Evolutionary conservation across 2,113 vertebrate species (phyloP).

Genomic region (Brienomyrus brachyistius): DNA sequence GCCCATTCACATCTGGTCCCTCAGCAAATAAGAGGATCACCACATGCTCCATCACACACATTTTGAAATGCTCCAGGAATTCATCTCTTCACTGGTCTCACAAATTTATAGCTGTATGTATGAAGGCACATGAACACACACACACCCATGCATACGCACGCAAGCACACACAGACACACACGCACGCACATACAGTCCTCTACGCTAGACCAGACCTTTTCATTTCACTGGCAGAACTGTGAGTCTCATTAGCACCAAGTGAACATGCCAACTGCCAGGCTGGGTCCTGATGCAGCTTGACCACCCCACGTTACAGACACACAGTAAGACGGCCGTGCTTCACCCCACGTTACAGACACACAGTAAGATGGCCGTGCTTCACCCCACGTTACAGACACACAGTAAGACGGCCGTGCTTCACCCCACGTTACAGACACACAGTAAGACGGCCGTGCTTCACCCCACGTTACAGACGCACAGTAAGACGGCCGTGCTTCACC

Average conservation of each 20-base stretch:
- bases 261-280: neutral
- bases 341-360: neutral
- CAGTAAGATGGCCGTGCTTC: neutral
- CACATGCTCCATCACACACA: neutral
- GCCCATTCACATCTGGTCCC: neutral
- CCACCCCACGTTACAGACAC: no score
- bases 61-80: neutral
- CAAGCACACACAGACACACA: neutral
- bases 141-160: neutral
- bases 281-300: neutral
- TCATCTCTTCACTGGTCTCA: neutral
- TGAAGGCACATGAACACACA: neutral
- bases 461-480: neutral
- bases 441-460: neutral
- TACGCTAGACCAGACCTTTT: slow-evolving; percentile 3
- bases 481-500: neutral
- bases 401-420: neutral
- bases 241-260: neutral
- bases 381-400: neutral
- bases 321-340: neutral
- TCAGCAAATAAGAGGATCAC: neutral
- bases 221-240: neutral
- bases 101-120: neutral
- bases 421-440: neutral
- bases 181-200: neutral